Percentiles rank a stretch among this genome's conserved stretches.
phyloP scores from a whole-genome alignment of 2,888 invertebrate species.

The Geotrupes spiniger region DNA sequence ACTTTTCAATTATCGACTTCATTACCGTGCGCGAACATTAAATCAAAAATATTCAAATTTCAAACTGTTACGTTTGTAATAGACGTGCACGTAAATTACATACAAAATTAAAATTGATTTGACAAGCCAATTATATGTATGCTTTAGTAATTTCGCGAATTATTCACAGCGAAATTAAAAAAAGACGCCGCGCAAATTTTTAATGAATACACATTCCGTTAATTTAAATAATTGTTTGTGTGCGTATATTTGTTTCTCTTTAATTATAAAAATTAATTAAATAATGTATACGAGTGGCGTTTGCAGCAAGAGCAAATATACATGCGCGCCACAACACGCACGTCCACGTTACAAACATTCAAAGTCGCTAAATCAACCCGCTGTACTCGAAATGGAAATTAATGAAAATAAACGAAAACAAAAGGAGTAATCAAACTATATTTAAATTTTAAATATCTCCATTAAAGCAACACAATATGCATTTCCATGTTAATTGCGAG shows the following conservation, averaged over 20 bases:
- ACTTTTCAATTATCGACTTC: no score
- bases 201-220: slow-evolving; percentile 8
- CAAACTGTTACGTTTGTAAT: no score
- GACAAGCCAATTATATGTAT: no score
- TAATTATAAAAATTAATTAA: slow-evolving; percentile 11
- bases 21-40: no score
- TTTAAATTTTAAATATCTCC: slow-evolving; percentile 49
- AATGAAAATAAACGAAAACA: slow-evolving; percentile 44
- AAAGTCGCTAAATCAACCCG: slow-evolving; percentile 32
- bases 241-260: background rate
- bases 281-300: slow-evolving; percentile 5
- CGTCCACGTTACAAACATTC: no score
- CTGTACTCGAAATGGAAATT: slow-evolving; percentile 40
- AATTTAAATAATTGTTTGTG: slow-evolving; percentile 11
- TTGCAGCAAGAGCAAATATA: background rate
- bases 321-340: background rate
- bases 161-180: slow-evolving; percentile 2
- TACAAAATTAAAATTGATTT: no score
- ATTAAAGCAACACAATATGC: slow-evolving; percentile 48
- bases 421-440: slow-evolving; percentile 49
- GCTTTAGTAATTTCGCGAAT: no score
- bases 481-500: slow-evolving; percentile 48
- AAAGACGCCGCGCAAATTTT: slow-evolving; percentile 10
- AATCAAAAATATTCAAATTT: no score
- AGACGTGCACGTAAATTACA: no score